These are phyloP conservation scores for Drosophila neutralis DNA, from an alignment of 2,888 invertebrate genomes.

Conservation along the genomic window DNA sequence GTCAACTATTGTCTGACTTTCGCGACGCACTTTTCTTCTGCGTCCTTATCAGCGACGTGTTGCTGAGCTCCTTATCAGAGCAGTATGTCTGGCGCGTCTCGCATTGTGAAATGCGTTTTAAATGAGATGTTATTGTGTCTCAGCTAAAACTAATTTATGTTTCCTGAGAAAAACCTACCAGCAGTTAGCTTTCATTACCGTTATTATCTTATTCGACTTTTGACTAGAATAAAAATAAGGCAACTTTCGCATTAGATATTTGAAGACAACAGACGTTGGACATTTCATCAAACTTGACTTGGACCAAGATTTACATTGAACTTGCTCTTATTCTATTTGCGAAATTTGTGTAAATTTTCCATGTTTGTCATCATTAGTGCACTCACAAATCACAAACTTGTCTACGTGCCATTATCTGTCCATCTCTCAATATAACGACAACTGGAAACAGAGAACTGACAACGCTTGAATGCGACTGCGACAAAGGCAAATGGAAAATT, in stretches of 20 bases:
- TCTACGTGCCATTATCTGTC: conserved; percentile 60
- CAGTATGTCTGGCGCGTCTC: conserved; percentile 21
- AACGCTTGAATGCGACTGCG: conserved; percentile 26
- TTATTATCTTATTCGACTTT: background rate
- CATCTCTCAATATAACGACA: conserved; percentile 16
- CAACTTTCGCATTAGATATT: background rate
- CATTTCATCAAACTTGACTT: background rate
- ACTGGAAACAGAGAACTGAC: conserved; percentile 7
- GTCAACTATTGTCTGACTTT: conserved; percentile 30
- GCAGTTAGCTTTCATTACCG: background rate
- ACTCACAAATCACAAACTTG: conserved; percentile 45
- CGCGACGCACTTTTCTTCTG: conserved; percentile 43
- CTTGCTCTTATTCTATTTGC: no score
- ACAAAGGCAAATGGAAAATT: conserved; percentile 73
- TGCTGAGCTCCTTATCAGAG: conserved; percentile 24
- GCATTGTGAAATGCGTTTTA: conserved; percentile 29
- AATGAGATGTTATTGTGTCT: conserved; percentile 17
- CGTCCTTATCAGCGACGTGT: conserved; percentile 31
- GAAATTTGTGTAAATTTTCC: conserved; percentile 43
- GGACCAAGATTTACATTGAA: background rate
- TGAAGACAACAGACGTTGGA: background rate
- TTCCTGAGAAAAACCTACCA: background rate
- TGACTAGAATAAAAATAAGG: background rate
- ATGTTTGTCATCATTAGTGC: conserved; percentile 48
- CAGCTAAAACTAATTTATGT: conserved; percentile 8